These are phyloP conservation scores for Sinopyrophorus schimmeli DNA, from an alignment of 2,888 invertebrate species.

Conservation along the genomic window DNA sequence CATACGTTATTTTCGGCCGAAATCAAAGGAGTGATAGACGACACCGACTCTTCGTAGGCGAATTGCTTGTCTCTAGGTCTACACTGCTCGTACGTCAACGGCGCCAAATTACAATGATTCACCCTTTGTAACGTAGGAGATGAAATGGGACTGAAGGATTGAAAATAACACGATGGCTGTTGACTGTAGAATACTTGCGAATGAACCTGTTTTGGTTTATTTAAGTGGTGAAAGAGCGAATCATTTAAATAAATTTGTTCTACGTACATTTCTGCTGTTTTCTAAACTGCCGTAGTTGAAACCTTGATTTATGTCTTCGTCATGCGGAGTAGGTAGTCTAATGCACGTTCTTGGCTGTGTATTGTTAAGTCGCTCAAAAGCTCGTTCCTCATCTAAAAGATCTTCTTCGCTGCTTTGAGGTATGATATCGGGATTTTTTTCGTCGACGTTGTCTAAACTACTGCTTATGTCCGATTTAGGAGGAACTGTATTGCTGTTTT, in stretches of 20 bases:
- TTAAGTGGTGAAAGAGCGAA: too few relatives aligned
- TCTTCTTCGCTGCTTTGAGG: constrained; percentile 60
- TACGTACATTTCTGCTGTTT: constrained; percentile 16
- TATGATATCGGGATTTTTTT: constrained; percentile 64
- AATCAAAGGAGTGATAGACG: constrained; percentile 20
- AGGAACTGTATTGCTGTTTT: constrained; percentile 56
- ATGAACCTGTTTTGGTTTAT: constrained; percentile 17
- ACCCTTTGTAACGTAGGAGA: constrained; percentile 24
- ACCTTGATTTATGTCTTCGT: constrained; percentile 3
- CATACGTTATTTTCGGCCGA: constrained; percentile 23
- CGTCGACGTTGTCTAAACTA: constrained; percentile 59
- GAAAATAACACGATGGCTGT: constrained; percentile 13
- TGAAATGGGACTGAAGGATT: constrained; percentile 15
- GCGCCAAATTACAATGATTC: constrained; percentile 16
- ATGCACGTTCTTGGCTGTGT: constrained; percentile 53
- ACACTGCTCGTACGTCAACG: too few relatives aligned
- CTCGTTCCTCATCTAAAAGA: constrained; percentile 59
- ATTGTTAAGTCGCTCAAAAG: constrained; percentile 59
- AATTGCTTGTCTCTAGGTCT: constrained; percentile 17
- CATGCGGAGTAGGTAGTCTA: constrained; percentile 41
- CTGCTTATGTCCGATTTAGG: constrained; percentile 58
- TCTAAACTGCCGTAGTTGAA: constrained; percentile 10
- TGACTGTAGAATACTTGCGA: constrained; percentile 18
- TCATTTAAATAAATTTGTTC: not conserved
- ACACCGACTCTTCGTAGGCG: constrained; percentile 16